Base-by-base conservation (phyloP, 2,113 vertebrate genomes). In the Saguinus imperator region DNA sequence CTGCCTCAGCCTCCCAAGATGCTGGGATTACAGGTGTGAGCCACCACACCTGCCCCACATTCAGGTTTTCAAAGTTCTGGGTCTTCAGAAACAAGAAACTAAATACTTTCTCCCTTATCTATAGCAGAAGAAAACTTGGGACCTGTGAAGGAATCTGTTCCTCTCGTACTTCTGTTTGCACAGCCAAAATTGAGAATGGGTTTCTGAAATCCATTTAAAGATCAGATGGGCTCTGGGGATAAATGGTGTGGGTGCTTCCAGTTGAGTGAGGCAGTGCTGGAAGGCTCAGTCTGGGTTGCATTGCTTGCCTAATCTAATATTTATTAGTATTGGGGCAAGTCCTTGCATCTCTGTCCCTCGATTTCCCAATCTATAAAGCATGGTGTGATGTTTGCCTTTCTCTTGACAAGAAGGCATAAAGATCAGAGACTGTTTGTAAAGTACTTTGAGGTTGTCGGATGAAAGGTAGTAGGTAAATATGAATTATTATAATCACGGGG, bases 41-140 rank as follows among this genome's bases (percentile, higher is more conserved):
- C 58, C 58, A 61, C 23, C 58, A 11, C 29, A 0, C 27, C 61
- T 64, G 27, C 27, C 61, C 61, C 94, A 68, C 0, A 81, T 52
- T 55, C 18, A 57, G 83, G 68, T 58, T 92, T 92, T 91, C 55
- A 0, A 94, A 89, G 84, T 96, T 97, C 86, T 77, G 10, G 83
- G 96, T 86, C 87, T 87, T 76, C 66, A 72, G 57, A 66, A 88
- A 52, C n/a, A 82, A 90, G 45, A 92, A 95, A 72, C 18, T 32
- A 66, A 76, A 61, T 16, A 3, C 84, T 93, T 96, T 95, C 61
- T 87, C 91, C 68, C 64, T 45, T 61, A 32, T 50, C 76, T 77
- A 6, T 8, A 14, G 35, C n/a, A 40, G 5, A 93, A 94, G 72
- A 20, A 95, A 96, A 84, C 13, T 17, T 40, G 37, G 73, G 27